These are phyloP conservation scores for Eupleurogrammus muticus DNA, from an alignment of 2,797 vertebrate species.

Conservation along the genomic window DNA sequence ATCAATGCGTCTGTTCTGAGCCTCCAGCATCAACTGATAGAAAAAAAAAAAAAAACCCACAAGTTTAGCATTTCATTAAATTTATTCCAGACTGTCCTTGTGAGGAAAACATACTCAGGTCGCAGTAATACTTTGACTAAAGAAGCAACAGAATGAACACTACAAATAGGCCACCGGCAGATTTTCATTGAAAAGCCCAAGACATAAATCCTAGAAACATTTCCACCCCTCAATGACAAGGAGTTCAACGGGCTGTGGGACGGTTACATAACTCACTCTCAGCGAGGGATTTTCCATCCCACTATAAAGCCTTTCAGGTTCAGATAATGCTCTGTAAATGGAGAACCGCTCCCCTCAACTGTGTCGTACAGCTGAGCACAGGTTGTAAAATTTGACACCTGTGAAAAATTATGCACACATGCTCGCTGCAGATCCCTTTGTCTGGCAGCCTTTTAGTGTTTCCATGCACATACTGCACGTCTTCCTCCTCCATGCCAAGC, in stretches of 20 bases:
- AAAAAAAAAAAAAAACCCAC: constrained; percentile 6
- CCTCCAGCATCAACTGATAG: constrained; percentile 87
- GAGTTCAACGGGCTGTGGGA: constrained; percentile 10
- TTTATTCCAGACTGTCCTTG: not conserved
- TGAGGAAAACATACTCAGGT: constrained; percentile 11
- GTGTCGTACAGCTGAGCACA: not conserved
- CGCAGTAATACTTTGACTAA: not conserved
- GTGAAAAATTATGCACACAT: constrained; percentile 29
- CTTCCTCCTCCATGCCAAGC: constrained; percentile 1
- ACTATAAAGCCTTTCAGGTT: constrained; percentile 24
- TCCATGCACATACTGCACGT: constrained; percentile 67
- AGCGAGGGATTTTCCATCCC: constrained; percentile 42
- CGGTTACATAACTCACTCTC: constrained; percentile 59
- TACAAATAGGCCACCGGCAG: not conserved
- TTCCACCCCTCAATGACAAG: constrained; percentile 11
- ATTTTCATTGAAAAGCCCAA: constrained; percentile 3
- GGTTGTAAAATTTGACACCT: constrained; percentile 30
- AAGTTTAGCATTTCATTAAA: not conserved
- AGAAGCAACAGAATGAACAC: not conserved
- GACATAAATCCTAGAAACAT: not conserved
- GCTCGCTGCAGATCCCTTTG: constrained; percentile 49
- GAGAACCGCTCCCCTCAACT: not conserved
- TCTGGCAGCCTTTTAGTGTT: constrained; percentile 23
- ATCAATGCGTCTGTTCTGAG: constrained; percentile 90
- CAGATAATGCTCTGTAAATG: not conserved